These are phyloP conservation scores for Bovichtus variegatus DNA, from an alignment of 2,797 vertebrate genomes.

Conservation along the genomic window DNA sequence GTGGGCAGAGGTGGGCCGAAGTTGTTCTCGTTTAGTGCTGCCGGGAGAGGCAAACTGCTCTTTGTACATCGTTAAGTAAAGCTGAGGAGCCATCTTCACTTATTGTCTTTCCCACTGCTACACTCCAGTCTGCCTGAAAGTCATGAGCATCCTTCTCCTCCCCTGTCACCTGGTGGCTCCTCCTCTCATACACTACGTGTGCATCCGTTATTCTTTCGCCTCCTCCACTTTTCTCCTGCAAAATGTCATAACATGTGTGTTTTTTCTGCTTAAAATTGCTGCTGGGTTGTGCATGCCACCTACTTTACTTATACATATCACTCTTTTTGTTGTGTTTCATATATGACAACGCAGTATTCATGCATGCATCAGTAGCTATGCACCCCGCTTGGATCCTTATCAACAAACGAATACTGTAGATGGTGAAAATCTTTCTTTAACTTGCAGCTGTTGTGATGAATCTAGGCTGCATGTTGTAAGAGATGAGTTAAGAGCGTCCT, in stretches of 20 bases:
- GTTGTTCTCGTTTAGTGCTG: constrained; percentile 51
- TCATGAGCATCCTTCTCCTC: constrained; percentile 49
- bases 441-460: constrained; percentile 35
- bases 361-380: not conserved
- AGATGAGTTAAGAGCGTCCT: constrained; percentile 41
- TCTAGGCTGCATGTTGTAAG: constrained; percentile 24
- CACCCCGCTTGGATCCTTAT: not conserved
- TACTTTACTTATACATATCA: not conserved
- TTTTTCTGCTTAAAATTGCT: not conserved
- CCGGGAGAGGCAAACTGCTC: constrained; percentile 80
- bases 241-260: not conserved
- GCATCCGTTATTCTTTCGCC: not conserved
- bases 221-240: not conserved
- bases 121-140: constrained; percentile 36
- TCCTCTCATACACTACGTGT: constrained; percentile 43
- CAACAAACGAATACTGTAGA: not conserved
- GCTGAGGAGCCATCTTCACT: constrained; percentile 75
- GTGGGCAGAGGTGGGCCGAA: constrained; percentile 82
- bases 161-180: constrained; percentile 63
- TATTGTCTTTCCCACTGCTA: constrained; percentile 25
- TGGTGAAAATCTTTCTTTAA: not conserved
- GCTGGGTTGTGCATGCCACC: not conserved
- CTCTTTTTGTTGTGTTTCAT: not conserved
- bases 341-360: not conserved
- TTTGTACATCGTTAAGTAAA: constrained; percentile 81